Evolutionary conservation across 1,140 invertebrate species (phyloP), one percentile per base, ranked within the genome.

Genomic region (Argopecten irradians): DNA sequence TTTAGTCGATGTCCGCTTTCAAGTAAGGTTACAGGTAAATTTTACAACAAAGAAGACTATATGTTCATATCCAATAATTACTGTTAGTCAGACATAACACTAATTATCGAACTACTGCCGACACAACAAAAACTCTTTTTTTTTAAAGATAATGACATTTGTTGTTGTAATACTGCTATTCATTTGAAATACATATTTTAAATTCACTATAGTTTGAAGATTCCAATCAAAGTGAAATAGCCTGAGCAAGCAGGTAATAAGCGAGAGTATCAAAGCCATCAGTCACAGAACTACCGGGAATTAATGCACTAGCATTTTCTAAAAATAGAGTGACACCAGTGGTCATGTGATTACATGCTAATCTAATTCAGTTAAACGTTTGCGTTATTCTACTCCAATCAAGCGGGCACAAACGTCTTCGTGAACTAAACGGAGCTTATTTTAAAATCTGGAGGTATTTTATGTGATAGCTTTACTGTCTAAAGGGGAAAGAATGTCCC

Each of bases 221-320:
- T 71, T 71, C 55, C 22, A 71, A 71, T 71, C 55, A n/a, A 71
- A 71, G 55, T 71, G 55, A 71, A 71, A 71, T 71, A 71, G 55
- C 16, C 28, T 71, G 8, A 71, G 55, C n/a, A 71, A 28, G 55
- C 55, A 71, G 55, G 55, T 71, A 71, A 71, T 71, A 71, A 71
- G 55, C 55, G 22, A 71, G 5, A 28, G 36, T 28, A 28, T n/a
- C n/a, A 28, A 71, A n/a, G 55, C 55, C n/a, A 71, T n/a, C 55
- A 22, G 22, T 71, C 22, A 71, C 55, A 71, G 55, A 22, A 71
- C n/a, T 71, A 28, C 55, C 55, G 55, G 55, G 55, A 28, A 28
- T 71, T 3, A 71, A 71, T 71, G 55, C 55, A 71, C 55, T 71
- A 71, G n/a, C 28, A 28, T n/a, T 8, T 5, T 71, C 22, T 71